A percentile compares a stretch with the other conserved stretches of the same genome.
These are phyloP conservation scores for Pseudopipra pipra DNA, from an alignment of 2,113 vertebrate species.

Conservation along the genomic window DNA sequence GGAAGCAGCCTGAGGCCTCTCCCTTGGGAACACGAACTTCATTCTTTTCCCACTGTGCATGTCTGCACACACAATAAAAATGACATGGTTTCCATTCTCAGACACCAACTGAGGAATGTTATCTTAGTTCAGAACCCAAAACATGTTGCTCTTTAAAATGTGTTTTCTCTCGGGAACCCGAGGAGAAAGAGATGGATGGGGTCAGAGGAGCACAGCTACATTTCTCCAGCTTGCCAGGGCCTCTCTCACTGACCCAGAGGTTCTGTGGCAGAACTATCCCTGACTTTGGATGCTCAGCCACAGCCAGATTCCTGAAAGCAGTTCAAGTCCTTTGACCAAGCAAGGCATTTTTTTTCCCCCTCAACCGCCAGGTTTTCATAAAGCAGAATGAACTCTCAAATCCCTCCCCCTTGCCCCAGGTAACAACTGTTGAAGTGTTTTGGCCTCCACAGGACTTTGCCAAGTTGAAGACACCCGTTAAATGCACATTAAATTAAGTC, in stretches of 20 bases:
- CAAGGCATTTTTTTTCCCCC: accelerated
- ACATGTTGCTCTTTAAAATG: neutral
- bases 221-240: neutral
- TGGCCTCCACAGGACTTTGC: neutral
- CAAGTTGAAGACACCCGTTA: neutral
- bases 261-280: neutral
- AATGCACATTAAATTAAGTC: neutral
- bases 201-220: neutral
- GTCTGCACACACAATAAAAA: neutral
- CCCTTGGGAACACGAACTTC: neutral
- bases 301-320: neutral
- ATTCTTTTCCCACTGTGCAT: neutral
- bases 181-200: neutral
- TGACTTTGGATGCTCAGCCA: accelerated
- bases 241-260: neutral
- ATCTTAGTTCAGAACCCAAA: neutral
- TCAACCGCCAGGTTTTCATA: neutral
- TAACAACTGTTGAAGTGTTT: neutral
- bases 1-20: neutral
- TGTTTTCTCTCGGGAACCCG: neutral
- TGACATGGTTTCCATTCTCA: neutral
- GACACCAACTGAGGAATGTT: neutral
- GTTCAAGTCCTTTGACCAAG: neutral
- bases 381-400: neutral
- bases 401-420: neutral